phyloP scores from a whole-genome alignment of 2,113 vertebrate genomes.

The Myrmophylax atrothorax region DNA sequence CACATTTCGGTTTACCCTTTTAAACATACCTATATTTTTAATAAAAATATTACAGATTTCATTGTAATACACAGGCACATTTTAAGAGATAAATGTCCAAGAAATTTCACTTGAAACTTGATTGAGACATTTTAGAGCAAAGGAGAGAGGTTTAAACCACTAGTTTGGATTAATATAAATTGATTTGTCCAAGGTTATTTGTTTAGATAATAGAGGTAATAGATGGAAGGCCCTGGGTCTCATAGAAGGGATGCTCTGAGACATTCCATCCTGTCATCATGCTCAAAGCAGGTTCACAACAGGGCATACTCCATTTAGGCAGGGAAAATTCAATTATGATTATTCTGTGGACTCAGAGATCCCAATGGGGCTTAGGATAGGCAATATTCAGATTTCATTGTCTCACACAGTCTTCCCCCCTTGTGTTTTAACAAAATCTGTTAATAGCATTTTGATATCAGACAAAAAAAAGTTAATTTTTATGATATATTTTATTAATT shows the following conservation, averaged over 20 bases:
- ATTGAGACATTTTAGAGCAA: conserved; percentile 67
- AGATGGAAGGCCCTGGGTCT: conserved; percentile 81
- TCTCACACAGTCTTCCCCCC: conserved; percentile 72
- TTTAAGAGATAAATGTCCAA: conserved; percentile 40
- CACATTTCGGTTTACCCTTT: not conserved
- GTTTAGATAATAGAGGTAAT: conserved; percentile 90
- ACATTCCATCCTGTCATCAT: conserved; percentile 81
- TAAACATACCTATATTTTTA: not conserved
- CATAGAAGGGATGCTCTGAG: conserved; percentile 81
- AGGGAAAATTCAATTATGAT: conserved; percentile 92
- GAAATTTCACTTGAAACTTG: conserved; percentile 63
- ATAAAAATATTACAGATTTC: not conserved
- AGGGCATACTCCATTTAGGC: conserved; percentile 90
- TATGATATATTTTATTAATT: not conserved
- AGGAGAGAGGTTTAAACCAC: conserved; percentile 74
- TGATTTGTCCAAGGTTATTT: conserved; percentile 84
- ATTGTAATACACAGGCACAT: not conserved
- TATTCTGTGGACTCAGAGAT: conserved; percentile 82
- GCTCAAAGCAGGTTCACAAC: conserved; percentile 88
- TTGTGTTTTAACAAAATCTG: not conserved
- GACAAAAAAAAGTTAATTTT: not conserved
- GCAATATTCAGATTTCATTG: conserved; percentile 86
- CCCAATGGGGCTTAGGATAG: conserved; percentile 74
- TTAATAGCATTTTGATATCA: not conserved
- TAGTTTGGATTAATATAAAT: conserved; percentile 77